Conservation (phyloP, 2,888 invertebrate genomes). For the Cepaea hortensis region DNA sequence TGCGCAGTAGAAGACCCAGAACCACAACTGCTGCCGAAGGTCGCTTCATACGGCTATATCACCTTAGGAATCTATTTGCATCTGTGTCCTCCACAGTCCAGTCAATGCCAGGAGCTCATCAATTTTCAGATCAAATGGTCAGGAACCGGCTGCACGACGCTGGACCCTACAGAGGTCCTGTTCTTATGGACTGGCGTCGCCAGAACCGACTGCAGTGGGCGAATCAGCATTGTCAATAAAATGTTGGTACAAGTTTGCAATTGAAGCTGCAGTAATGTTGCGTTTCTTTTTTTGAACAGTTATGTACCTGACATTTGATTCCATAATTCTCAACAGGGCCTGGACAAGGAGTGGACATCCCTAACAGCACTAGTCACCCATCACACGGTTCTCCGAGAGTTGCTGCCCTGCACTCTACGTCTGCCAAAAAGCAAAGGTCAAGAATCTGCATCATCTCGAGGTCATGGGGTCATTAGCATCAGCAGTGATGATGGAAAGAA, state of each 20-base stretch:
- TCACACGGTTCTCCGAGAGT: conserved; percentile 97
- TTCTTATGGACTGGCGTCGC: too few species aligned
- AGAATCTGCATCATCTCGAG: neutral
- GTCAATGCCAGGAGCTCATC: too few species aligned
- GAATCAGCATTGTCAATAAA: too few species aligned
- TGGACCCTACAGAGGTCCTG: too few species aligned
- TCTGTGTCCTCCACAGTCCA: too few species aligned
- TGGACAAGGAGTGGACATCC: conserved; percentile 96
- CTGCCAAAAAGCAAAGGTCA: conserved; percentile 62
- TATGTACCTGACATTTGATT: neutral
- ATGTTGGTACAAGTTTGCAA: neutral
- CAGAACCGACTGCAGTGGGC: too few species aligned
- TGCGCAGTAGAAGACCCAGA: neutral
- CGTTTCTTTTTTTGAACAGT: too few species aligned
- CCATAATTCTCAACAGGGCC: conserved; percentile 84
- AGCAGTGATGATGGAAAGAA: neutral
- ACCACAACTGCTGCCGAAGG: too few species aligned
- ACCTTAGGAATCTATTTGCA: too few species aligned
- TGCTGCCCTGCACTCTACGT: conserved; percentile 91
- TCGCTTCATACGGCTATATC: too few species aligned
- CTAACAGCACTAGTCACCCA: conserved; percentile 94
- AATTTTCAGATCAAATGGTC: too few species aligned
- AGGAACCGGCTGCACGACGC: too few species aligned
- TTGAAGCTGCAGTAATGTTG: neutral
- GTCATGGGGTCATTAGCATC: neutral